Evolutionary conservation across 1,140 invertebrate species (phyloP), one percentile per base, ranked within the genome.

Genomic region (Habropoda laboriosa): DNA sequence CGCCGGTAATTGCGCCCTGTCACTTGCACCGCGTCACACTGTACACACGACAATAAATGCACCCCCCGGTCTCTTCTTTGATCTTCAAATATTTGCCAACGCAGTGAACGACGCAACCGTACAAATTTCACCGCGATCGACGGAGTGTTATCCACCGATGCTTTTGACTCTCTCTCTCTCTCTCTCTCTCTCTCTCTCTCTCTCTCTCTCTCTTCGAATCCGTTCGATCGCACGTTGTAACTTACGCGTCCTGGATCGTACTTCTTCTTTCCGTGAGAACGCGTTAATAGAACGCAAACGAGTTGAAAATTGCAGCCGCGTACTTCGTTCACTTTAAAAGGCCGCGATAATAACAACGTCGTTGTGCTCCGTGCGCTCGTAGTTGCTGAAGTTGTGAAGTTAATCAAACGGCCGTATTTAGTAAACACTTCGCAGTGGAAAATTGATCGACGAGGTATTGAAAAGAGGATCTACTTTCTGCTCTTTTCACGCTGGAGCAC

Each of bases 1-100:
- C 51, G 49, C 2, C 7, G 40, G 51, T 76, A 68, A 76, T 57
- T 55, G 47, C 21, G 1, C 47, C 7, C 57, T 24, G 72, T 74
- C 72, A 53, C 58, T 63, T 21, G 55, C 57, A 40, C 21, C 16
- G 35, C 53, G 32, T 42, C 18, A 27, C 3, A 24, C 35, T 74
- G 16, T 32, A 13, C 38, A 30, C 49, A n/a, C n/a, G 64, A n/a
- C 51, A 47, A 30, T 45, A 38, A 76, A 68, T 51, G n/a, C 35
- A n/a, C n/a, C 13, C 40, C 0, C 12, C 42, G n/a, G 6, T 2
- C 13, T 42, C 42, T 18, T n/a, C n/a, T n/a, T 21, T 58, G 16
- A 45, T 47, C 55, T 45, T 60, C n/a, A 21, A 60, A 60, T 35
- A 60, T 47, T 45, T 72, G 40, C 32, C 21, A n/a, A n/a, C n/a